Percentiles rank a stretch among this genome's conserved stretches.
phyloP scores from a whole-genome alignment of 2,113 vertebrate species.

The Gobiocypris rarus region DNA sequence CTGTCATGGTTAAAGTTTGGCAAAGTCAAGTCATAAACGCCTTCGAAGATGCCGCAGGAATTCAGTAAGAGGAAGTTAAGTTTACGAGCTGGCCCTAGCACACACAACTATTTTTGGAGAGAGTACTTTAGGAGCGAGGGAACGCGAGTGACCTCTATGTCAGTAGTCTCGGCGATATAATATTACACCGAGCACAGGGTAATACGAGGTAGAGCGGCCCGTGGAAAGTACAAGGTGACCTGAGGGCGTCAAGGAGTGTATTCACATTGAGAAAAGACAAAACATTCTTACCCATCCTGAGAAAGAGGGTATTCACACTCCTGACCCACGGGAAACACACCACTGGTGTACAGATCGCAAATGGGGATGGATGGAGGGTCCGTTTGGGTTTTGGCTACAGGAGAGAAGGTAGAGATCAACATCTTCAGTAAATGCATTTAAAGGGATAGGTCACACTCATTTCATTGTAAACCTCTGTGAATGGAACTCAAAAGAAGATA shows the following conservation, averaged over 20 bases:
- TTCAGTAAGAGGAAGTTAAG: neutral
- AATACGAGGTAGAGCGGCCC: constrained; percentile 48
- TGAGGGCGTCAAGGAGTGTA: neutral
- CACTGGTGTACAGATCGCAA: constrained; percentile 91
- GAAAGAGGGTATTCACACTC: constrained; percentile 94
- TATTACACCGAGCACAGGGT: constrained; percentile 58
- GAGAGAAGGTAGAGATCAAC: constrained; percentile 61
- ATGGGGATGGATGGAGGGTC: constrained; percentile 96
- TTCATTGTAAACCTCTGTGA: neutral
- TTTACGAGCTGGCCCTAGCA: neutral
- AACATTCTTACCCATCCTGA: constrained; percentile 91
- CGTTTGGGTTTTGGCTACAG: constrained; percentile 91
- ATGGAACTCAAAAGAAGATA: neutral
- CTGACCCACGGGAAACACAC: constrained; percentile 91
- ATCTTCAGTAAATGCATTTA: neutral
- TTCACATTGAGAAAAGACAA: constrained; percentile 9
- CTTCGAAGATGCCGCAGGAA: neutral
- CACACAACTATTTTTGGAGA: constrained; percentile 29
- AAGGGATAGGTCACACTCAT: neutral
- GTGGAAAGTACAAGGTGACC: constrained; percentile 51
- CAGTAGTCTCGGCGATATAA: constrained; percentile 49
- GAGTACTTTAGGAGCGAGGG: constrained; percentile 38
- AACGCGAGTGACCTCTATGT: constrained; percentile 42
- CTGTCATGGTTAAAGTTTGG: neutral
- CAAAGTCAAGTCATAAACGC: neutral